These are phyloP conservation scores for Pseudomugil tenellus DNA, from an alignment of 2,797 vertebrate species.

Conservation along the genomic window DNA sequence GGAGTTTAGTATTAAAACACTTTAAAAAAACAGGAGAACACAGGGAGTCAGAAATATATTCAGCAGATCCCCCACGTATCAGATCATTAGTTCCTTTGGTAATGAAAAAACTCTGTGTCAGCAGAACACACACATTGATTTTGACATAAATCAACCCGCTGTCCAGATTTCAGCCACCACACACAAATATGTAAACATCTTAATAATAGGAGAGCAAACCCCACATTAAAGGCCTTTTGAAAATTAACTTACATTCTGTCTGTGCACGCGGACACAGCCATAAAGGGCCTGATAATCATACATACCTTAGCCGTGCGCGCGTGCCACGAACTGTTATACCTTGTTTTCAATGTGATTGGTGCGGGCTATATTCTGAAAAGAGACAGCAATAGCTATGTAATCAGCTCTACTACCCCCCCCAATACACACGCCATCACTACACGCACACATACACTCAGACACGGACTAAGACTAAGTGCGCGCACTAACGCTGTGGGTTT, in stretches of 20 bases:
- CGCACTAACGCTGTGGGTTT: slow-evolving; percentile 21
- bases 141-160: slow-evolving; percentile 37
- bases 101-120: no score
- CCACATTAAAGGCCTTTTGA: slow-evolving; percentile 27
- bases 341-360: slow-evolving; percentile 61
- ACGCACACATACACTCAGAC: neutral
- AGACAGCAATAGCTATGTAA: slow-evolving; percentile 61
- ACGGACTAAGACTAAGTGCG: no score
- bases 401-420: slow-evolving; percentile 42
- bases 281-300: slow-evolving; percentile 6
- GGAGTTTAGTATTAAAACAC: neutral
- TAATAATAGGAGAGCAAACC: slow-evolving; percentile 39
- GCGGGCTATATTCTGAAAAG: slow-evolving; percentile 60
- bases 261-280: slow-evolving; percentile 10
- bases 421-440: neutral
- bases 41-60: neutral
- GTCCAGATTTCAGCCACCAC: slow-evolving; percentile 35
- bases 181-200: slow-evolving; percentile 52
- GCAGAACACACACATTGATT: neutral
- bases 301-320: slow-evolving; percentile 20
- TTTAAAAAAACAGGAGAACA: neutral
- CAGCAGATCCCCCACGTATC: neutral
- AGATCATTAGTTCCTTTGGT: neutral
- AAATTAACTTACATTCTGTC: slow-evolving; percentile 12
- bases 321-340: slow-evolving; percentile 47